phyloP scores from a whole-genome alignment of 2,888 invertebrate genomes.

The Drosophila atroscutellata region DNA sequence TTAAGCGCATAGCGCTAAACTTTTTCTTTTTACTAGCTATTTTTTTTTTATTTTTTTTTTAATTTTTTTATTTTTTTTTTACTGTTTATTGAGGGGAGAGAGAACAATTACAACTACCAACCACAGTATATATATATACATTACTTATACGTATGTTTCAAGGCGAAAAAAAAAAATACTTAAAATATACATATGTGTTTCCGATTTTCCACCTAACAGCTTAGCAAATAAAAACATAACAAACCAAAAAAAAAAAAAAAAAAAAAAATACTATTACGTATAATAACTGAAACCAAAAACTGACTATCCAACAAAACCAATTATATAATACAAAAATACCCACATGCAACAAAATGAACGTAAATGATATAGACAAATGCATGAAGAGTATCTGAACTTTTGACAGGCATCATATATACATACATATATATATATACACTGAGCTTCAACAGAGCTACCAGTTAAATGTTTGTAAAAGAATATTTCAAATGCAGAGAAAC shows the following conservation, averaged over 20 bases:
- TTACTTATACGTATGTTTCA: constrained; percentile 51
- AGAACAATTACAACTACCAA: constrained; percentile 40
- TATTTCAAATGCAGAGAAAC: constrained; percentile 7
- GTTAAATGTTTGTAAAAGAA: constrained; percentile 35
- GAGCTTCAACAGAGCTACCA: constrained; percentile 8
- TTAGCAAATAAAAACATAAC: constrained; percentile 55
- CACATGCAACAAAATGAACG: constrained; percentile 12
- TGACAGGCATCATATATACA: not conserved
- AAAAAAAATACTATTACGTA: constrained; percentile 20
- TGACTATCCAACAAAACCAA: constrained; percentile 25
- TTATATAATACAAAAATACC: constrained; percentile 13
- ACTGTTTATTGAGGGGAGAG: constrained; percentile 5
- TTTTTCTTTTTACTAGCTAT: not conserved
- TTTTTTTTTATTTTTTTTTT: not conserved
- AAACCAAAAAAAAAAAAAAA: constrained; percentile 25
- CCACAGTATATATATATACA: constrained; percentile 28
- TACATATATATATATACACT: not conserved
- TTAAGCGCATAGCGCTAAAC: constrained; percentile 49
- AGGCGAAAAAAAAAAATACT: constrained; percentile 53
- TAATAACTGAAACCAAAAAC: constrained; percentile 33
- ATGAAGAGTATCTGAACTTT: constrained; percentile 28
- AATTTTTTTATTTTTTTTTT: not conserved
- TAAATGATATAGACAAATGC: constrained; percentile 12
- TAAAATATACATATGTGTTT: constrained; percentile 70
- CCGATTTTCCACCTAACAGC: constrained; percentile 79